Base-by-base conservation (phyloP, 2,888 invertebrate species). In the Hydrotaea cyrtoneurina region DNA sequence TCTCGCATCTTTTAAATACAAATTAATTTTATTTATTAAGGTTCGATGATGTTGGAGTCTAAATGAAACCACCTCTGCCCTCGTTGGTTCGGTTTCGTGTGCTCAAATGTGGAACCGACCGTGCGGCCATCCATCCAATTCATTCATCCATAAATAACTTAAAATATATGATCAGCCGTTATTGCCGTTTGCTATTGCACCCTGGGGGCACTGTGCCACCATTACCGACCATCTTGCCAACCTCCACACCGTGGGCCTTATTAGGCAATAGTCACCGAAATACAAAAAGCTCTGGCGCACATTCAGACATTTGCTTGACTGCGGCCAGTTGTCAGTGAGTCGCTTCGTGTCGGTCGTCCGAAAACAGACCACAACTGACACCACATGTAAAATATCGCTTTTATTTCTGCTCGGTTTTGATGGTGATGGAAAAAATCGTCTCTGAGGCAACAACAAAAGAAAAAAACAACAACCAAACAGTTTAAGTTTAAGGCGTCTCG, bases 111-210 rank as follows among this genome's bases (percentile, higher is more conserved):
- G 62, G 39, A 53, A 59, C 26, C 43, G 31, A n/a, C 79, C 50
- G 43, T 5, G 15, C 55, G 13, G 11, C 62, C 53, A 64, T 17
- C 55, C 75, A 76, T 15, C 17, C 23, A 55, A 50, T 73, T 31
- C 59, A 72, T 39, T 71, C 15, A 74, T 46, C 78, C 85, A 81
- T 85, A 85, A 85, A 85, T 82, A 85, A 85, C 79, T 64, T 82
- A 50, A 72, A 50, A 57, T 81, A 82, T 79, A 79, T 79, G 82
- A 82, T 85, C 82, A 71, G 77, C 82, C 46, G 69, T 69, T 69
- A 46, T 66, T 43, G 69, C 23, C 55, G 83, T 81, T n/a, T 59
- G 57, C 72, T 81, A 84, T 81, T 82, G 82, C 77, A 82, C 85
- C 78, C 82, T 21, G 85, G 82, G 85, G 62, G 59, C 77, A 59